Base-by-base conservation (phyloP, 53 echinoderm and acorn worm genomes). In the Stichopus horrens region DNA sequence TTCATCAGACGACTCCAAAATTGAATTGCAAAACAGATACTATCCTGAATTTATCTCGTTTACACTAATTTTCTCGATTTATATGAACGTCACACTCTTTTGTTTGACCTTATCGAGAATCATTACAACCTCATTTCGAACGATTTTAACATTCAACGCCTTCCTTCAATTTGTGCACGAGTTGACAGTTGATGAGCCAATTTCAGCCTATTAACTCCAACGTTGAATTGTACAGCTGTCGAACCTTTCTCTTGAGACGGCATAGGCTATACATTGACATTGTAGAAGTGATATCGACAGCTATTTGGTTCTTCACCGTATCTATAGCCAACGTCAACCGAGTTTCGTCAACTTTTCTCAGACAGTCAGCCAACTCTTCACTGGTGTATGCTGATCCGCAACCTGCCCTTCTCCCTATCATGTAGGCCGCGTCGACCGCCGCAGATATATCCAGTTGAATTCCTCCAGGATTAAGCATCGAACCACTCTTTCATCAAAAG, bases 391-490 rank as follows among this genome's bases (percentile, higher is more conserved):
- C 67, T 5, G 11, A 21, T 10, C 37, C 86, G 53, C 86, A 86
- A 1, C 68, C 86, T 13, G 66, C 58, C n/a, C 21, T 9, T 6
- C 71, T 65, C 8, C 23, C 86, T 14, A 86, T 23, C 21, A 9
- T 23, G 52, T 51, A 86, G 5, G 86, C 86, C 5, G 71, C 52
- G 5, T 66, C 86, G 6, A 67, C 14, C 10, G 86, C 71, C 13
- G 51, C n/a, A 4, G 71, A 68, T 51, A 6, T 86, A 37, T 68
- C 21, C 7, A 65, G 8, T 66, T 65, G 86, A 53, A 66, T 86
- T 10, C 23, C 86, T 66, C 86, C 63, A n/a, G 86, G 65, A 86
- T 23, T 86, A 60, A 86, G 71, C 86, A 86, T 86, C 10, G 66
- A 86, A 22, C 86, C 86, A 51, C 86, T 86, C 86, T 86, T 53